These are phyloP conservation scores for Oscheius onirici DNA, from an alignment of 2,888 invertebrate species.

Conservation along the genomic window DNA sequence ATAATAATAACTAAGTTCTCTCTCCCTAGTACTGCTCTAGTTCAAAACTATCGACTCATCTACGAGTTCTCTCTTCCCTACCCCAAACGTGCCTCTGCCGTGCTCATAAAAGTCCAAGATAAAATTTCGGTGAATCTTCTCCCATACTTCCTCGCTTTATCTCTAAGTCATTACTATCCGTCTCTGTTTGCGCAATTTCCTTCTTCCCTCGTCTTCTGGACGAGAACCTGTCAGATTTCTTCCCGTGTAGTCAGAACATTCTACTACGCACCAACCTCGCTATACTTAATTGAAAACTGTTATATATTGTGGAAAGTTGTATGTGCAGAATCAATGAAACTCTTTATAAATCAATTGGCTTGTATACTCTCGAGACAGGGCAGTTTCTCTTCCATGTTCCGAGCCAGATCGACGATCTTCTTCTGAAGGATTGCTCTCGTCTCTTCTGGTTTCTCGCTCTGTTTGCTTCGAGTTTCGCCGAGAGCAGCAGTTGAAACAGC, in stretches of 20 bases:
- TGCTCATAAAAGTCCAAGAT: constrained; percentile 9
- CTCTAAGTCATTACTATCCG: constrained; percentile 15
- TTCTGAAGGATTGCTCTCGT: not conserved
- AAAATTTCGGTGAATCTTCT: constrained; percentile 4
- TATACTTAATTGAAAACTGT: constrained; percentile 1
- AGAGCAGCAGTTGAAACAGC: constrained; percentile 1
- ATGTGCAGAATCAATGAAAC: too few species aligned
- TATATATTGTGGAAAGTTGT: too few species aligned
- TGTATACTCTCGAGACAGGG: not conserved
- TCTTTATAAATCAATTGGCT: too few species aligned
- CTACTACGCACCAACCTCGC: constrained; percentile 14
- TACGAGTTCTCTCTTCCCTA: not conserved
- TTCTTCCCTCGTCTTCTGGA: constrained; percentile 12
- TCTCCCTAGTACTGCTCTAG: not conserved
- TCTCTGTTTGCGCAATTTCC: not conserved
- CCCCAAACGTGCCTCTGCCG: not conserved
- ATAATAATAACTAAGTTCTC: constrained; percentile 25
- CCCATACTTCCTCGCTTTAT: constrained; percentile 17
- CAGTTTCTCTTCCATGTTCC: not conserved
- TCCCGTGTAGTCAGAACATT: constrained; percentile 14
- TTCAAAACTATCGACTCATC: not conserved
- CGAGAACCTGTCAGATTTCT: constrained; percentile 3
- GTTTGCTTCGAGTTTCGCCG: not conserved
- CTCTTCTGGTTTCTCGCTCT: not conserved
- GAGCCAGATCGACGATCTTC: constrained; percentile 10